A percentile compares a stretch with the other conserved stretches of the same genome.
Conservation (phyloP, 2,797 vertebrate species). For the Sphenopsis melanotis region DNA sequence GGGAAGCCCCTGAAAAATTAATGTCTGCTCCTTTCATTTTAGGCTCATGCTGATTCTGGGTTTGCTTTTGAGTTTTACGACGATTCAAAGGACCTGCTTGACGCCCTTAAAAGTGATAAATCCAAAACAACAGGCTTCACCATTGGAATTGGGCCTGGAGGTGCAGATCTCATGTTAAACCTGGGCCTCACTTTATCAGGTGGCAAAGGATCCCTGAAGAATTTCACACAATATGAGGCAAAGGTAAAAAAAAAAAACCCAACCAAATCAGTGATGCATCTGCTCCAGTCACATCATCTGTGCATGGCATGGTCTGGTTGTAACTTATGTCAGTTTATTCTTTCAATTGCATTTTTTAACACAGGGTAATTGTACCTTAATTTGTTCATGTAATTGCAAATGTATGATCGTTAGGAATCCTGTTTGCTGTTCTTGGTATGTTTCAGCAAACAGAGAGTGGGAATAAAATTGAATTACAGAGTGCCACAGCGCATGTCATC, state of each 20-base stretch:
- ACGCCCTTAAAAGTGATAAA: conserved; percentile 48
- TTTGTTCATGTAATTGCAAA: conserved; percentile 73
- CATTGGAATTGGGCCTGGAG: not conserved
- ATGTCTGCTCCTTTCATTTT: conserved; percentile 6
- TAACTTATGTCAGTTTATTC: conserved; percentile 37
- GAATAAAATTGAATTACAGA: conserved; percentile 63
- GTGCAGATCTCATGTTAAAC: fast-evolving
- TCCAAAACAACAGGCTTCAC: conserved; percentile 33
- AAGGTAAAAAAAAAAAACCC: conserved; percentile 71
- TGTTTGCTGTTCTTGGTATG: conserved; percentile 64
- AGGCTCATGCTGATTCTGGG: conserved; percentile 86
- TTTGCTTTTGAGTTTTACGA: conserved; percentile 78
- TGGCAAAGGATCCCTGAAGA: conserved; percentile 62
- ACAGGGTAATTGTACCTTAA: conserved; percentile 72
- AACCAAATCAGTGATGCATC: not conserved
- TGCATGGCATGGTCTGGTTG: not conserved
- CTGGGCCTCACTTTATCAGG: not conserved
- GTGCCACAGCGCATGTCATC: conserved; percentile 24
- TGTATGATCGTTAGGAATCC: conserved; percentile 62
- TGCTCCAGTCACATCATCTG: not conserved
- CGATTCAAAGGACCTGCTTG: conserved; percentile 74
- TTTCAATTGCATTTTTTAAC: conserved; percentile 54
- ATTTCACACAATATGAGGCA: conserved; percentile 73
- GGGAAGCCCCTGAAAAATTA: not conserved
- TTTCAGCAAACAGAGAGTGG: conserved; percentile 55